Percentiles rank a stretch among this genome's conserved stretches.
These are phyloP conservation scores for Erinaceus europaeus DNA, from an alignment of 2,113 vertebrate species.

Conservation along the genomic window DNA sequence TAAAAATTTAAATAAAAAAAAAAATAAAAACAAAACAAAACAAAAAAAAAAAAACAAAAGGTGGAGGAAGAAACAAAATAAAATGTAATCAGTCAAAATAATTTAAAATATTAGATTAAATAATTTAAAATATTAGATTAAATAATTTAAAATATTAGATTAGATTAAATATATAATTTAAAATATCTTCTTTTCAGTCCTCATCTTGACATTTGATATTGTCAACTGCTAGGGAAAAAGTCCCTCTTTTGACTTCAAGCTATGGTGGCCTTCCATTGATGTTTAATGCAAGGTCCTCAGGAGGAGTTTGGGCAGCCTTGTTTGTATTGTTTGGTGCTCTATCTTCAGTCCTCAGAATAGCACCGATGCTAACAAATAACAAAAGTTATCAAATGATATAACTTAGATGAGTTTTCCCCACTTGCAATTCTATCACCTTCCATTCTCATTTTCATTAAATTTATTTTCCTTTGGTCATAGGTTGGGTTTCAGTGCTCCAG, in stretches of 20 bases:
- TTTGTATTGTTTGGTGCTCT: background rate
- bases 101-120: too few species aligned
- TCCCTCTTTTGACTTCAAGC: background rate
- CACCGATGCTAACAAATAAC: background rate
- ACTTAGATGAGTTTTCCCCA: background rate
- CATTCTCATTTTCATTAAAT: too few species aligned
- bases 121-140: too few species aligned
- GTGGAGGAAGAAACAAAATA: too few species aligned
- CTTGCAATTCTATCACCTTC: background rate
- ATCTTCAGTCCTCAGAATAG: background rate
- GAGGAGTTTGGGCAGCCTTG: background rate
- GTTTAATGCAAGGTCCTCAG: background rate
- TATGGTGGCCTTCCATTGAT: background rate
- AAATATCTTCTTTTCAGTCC: slow-evolving; percentile 16
- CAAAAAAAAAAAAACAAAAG: too few species aligned
- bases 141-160: too few species aligned
- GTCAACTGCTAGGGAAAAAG: background rate
- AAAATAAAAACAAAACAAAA: too few species aligned
- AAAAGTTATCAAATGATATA: background rate
- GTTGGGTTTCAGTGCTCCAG: too few species aligned
- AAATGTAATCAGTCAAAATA: too few species aligned
- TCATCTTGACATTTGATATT: background rate
- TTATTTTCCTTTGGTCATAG: too few species aligned
- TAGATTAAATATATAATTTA: too few species aligned
- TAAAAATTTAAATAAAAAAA: too few species aligned